Base-by-base conservation (phyloP, 1,140 invertebrate genomes). In the Gryllus bimaculatus region DNA sequence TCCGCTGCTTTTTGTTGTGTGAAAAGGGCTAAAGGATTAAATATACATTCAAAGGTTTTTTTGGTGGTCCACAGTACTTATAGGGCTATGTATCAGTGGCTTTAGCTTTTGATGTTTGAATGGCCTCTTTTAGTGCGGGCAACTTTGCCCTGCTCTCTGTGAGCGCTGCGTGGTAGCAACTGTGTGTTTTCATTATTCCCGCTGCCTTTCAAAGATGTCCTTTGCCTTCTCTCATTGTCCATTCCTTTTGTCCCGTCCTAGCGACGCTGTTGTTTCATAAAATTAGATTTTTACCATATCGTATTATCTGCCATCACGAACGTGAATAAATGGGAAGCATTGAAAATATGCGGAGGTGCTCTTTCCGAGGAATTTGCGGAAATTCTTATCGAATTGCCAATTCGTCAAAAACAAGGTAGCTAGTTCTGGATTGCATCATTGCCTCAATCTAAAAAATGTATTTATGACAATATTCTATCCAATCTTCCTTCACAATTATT, bases 41-140 rank as follows among this genome's bases (percentile, higher is more conserved):
- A 48, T 77, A 77, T 10, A 54, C 48, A 77, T 54, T 77, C 47
- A 77, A 77, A 77, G 76, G 76, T 47, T 77, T 77, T 76, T 77
- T 48, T 77, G 76, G 76, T 54, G 54, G 54, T 66, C 54, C 54
- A 66, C 54, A 13, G 54, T 66, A 66, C 54, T 66, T 66, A 66
- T 66, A 66, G 54, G 54, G 54, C 18, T 66, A 66, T 66, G 54
- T 66, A 66, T 66, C 54, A 66, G 54, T 66, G 54, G 54, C 54
- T 66, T 66, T 66, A 66, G 54, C 54, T 66, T 66, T 66, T 66
- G 54, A 66, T 66, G 54, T 66, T 66, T 66, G 54, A 66, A 66
- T 66, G 54, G 54, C 54, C 54, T 66, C 54, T 66, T 66, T 66
- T 66, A 66, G 54, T 66, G 18, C 54, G 54, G 54, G 10, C 54